phyloP scores from a whole-genome alignment of 1,140 invertebrate species.

The silkworm (Bombyx mori) region ASM3026992v2 NC_085128.1:14206001-14206500 shows the following conservation, averaged over 20 bases:
- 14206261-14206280: conserved; percentile 41
- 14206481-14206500: no score
- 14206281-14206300: conserved; percentile 22
- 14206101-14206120: conserved; percentile 4
- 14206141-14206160: conserved; percentile 24
- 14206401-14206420: no score
- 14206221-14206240: conserved; percentile 33
- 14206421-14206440: no score
- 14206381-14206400: no score
- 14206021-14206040: conserved; percentile 52
- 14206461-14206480: no score
- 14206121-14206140: conserved; percentile 20
- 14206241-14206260: conserved; percentile 34
- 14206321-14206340: conserved; percentile 23
- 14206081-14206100: conserved; percentile 1
- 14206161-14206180: conserved; percentile 36
- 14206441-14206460: no score
- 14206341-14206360: conserved; percentile 4
- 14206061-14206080: conserved; percentile 10
- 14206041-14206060: conserved; percentile 40
- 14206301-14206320: conserved; percentile 26
- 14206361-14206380: no score
- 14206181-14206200: conserved; percentile 37
- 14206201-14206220: conserved; percentile 26
- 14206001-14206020: conserved; percentile 36